Evolutionary conservation across 2,113 vertebrate species (phyloP), one percentile per base, ranked within the genome.

Genomic region (Pycnonotus jocosus): DNA sequence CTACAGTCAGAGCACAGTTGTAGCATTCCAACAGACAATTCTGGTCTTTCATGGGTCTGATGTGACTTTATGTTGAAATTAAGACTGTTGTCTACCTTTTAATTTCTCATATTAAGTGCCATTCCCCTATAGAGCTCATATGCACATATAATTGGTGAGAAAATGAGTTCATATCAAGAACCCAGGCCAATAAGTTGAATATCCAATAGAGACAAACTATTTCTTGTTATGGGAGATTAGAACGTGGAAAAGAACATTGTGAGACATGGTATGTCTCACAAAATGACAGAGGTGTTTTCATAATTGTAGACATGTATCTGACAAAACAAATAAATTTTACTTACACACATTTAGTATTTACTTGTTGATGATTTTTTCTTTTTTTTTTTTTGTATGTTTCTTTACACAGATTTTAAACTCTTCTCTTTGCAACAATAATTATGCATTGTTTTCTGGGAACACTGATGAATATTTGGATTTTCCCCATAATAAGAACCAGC

Each of bases 371-470:
- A 5, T 1, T 38, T 69, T 74, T 62, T 19, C 1, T 7, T 16
- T 45, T 1, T 11, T 23, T 37, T 37, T 15, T 21, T 11, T 5
- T 13, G 8, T 23, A 8, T 53, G 4, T 71, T 81, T 53, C 7
- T 58, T 3, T 62, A 10, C 5, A n/a, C 25, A 25, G 11, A 42
- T 79, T 95, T 78, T 50, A 81, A 92, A 47, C 15, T 53, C 33
- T 47, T 56, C 17, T 50, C 6, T 64, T 81, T 65, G 28, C 4
- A 86, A 87, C 62, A 89, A 53, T 42, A 45, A 8, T 57, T 72
- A 51, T 57, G 3, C 23, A n/a, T 33, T 89, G 7, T 90, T 93
- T 92, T 86, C 50, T 88, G 33, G 57, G 93, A 95, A 65, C 25
- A 30, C 3, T 69, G 61, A 37, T 58, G 20, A 72, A 68, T 81